Evolutionary conservation across 2,888 invertebrate species (phyloP).

Genomic region (Epinotia brunnichana): DNA sequence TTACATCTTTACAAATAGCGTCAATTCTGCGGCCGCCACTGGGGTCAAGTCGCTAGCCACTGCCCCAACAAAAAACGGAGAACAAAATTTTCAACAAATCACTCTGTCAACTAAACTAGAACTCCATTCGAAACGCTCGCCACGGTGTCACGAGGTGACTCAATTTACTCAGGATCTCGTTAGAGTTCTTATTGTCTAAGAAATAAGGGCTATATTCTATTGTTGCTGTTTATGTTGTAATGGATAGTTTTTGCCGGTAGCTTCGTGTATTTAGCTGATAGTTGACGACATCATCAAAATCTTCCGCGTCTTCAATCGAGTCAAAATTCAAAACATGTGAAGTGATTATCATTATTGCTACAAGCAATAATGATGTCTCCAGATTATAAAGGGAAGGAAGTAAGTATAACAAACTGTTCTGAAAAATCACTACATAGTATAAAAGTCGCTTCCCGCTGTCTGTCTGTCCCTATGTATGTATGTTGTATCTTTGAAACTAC

Average conservation of each 20-base stretch:
- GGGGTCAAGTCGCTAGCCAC: background rate
- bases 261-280: slow-evolving; percentile 7
- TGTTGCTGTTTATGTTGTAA: background rate
- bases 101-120: slow-evolving; percentile 37
- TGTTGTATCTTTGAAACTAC: too few relatives aligned
- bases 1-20: slow-evolving; percentile 4
- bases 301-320: background rate
- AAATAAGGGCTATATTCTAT: background rate
- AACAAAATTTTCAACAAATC: too few relatives aligned
- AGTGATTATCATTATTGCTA: background rate
- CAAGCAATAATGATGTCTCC: background rate
- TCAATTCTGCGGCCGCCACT: background rate
- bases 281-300: slow-evolving; percentile 10
- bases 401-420: too few relatives aligned
- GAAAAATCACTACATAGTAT: too few relatives aligned
- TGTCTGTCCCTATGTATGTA: too few relatives aligned
- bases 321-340: background rate
- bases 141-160: slow-evolving; percentile 29
- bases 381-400: background rate
- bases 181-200: background rate
- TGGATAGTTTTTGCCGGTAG: slow-evolving; percentile 9
- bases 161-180: slow-evolving; percentile 21
- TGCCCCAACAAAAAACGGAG: slow-evolving; percentile 22
- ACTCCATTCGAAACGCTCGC: slow-evolving; percentile 30
- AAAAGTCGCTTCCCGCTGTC: too few relatives aligned